Evolutionary conservation across 2,888 invertebrate species (phyloP).

Genomic region (Dicyrtomina minuta): DNA sequence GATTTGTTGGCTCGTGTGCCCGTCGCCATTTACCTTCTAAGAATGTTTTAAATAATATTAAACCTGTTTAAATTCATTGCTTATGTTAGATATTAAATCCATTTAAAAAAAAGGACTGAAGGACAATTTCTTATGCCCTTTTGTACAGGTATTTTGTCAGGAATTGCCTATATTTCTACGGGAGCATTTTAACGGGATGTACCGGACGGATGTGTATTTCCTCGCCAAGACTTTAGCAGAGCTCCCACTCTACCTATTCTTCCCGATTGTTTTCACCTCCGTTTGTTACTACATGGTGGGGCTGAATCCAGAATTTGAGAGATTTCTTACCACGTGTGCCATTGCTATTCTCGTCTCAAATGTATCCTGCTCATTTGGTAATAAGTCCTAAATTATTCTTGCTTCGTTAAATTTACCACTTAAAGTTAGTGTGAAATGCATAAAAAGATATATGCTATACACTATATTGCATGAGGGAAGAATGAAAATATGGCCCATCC

Average conservation of each 20-base stretch:
- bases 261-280: slow-evolving; percentile 79
- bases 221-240: slow-evolving; percentile 88
- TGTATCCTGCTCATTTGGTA: slow-evolving; percentile 85
- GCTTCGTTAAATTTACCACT: too few species aligned
- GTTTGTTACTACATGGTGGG: slow-evolving; percentile 90
- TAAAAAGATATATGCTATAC: too few species aligned
- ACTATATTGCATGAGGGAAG: too few species aligned
- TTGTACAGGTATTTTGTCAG: slow-evolving; percentile 84
- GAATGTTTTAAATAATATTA: too few species aligned
- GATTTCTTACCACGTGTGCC: slow-evolving; percentile 67
- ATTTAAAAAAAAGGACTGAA: too few species aligned
- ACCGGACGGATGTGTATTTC: slow-evolving; percentile 87
- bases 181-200: slow-evolving; percentile 87
- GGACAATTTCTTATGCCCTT: too few species aligned
- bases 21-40: too few species aligned
- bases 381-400: slow-evolving; percentile 56
- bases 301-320: slow-evolving; percentile 67
- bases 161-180: slow-evolving; percentile 85
- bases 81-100: too few species aligned
- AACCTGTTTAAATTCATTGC: too few species aligned
- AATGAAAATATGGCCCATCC: too few species aligned
- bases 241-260: slow-evolving; percentile 78
- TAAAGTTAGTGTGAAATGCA: too few species aligned
- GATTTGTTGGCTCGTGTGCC: too few species aligned
- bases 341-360: slow-evolving; percentile 80